Evolutionary conservation across 2,113 vertebrate genomes (phyloP), one percentile per base, ranked within the genome.

Genomic region (Vidua macroura): DNA sequence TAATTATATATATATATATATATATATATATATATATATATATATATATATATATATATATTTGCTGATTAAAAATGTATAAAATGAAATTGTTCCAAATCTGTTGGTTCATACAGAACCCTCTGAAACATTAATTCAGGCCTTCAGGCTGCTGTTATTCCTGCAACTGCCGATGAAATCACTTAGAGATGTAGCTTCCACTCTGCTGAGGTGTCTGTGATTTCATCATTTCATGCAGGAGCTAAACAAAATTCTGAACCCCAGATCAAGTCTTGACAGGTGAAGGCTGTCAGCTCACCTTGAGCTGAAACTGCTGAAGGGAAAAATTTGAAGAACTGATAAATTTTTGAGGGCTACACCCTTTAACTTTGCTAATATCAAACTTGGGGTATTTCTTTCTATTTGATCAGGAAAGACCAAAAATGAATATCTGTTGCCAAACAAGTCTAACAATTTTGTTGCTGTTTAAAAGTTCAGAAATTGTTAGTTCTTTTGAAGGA

Each of bases 201-300:
- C 24, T 79, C 58, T 48, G 68, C 83, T 81, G 46, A 62, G 51
- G 35, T 90, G 67, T 88, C 59, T 24, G 8, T 51, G 64, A 88
- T 76, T 64, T 96, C 52, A 46, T 92, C 78, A 59, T 72, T 66
- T 90, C 23, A 3, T 75, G n/a, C 48, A 75, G 74, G 37, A 95
- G 60, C 62, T 78, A 69, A 91, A 93, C 86, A 88, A 81, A 92
- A 84, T 60, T 91, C 85, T 74, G 83, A 86, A 68, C 60, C n/a
- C 37, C 79, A 63, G 68, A 72, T 97, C 96, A 94, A 76, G 96
- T 94, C 87, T 94, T 68, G 70, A 78, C 97, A 77, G 85, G 93
- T 92, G 87, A 86, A 93, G 25, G 52, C 74, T 88, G 44, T 91
- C 77, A 60, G 17, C 76, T 90, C 52, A 59, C 82, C 87, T 89